Evolutionary conservation across 2,888 invertebrate genomes (phyloP).

Genomic region (Pristionchus maxplancki): DNA sequence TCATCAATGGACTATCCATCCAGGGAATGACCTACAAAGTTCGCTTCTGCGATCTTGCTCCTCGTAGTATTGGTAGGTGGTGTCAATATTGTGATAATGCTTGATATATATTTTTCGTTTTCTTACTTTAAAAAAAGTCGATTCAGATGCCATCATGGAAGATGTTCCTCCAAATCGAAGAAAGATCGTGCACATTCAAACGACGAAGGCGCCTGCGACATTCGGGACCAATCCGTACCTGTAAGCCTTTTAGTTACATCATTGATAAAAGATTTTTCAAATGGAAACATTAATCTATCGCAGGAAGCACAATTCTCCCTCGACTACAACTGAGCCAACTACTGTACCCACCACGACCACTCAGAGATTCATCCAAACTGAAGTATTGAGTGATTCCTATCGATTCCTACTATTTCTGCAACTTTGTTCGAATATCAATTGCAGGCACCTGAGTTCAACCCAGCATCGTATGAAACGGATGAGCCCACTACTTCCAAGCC

Average conservation of each 20-base stretch:
- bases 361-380: slow-evolving; percentile 10
- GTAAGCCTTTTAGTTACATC: neutral
- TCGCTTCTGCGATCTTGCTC: slow-evolving; percentile 75
- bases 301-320: slow-evolving; percentile 30
- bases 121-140: neutral
- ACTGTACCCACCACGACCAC: neutral
- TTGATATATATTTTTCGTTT: neutral
- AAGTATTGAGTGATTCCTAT: too few species aligned
- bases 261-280: neutral
- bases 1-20: slow-evolving; percentile 73
- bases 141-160: slow-evolving; percentile 38
- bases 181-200: neutral
- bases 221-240: slow-evolving; percentile 25
- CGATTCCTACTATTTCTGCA: neutral
- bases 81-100: too few species aligned
- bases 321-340: neutral
- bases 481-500: neutral
- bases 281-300: neutral
- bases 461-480: neutral
- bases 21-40: slow-evolving; percentile 68
- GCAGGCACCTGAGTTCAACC: neutral
- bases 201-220: neutral
- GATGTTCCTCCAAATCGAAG: slow-evolving; percentile 41
- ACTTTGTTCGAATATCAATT: neutral
- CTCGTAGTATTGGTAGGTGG: slow-evolving; percentile 68